phyloP scores from a whole-genome alignment of 2,888 invertebrate species.

The Pollenia labialis region DNA sequence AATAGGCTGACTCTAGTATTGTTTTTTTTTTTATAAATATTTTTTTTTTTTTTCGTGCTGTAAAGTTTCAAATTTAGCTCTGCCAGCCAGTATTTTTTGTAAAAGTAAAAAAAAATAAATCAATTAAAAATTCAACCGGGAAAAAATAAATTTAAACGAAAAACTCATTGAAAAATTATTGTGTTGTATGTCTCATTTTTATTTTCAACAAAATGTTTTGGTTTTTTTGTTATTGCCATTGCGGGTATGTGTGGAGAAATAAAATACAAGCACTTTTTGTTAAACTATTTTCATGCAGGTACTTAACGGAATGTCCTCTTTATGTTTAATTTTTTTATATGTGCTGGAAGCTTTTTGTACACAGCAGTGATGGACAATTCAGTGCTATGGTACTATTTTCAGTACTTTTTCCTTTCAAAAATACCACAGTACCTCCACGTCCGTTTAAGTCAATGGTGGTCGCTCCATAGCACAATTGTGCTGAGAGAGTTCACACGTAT shows the following conservation, averaged over 20 bases:
- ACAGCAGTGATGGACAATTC: no score
- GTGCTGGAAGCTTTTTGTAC: no score
- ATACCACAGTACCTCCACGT: no score
- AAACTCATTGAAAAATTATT: constrained; percentile 61
- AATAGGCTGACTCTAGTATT: constrained; percentile 57
- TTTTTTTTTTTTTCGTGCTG: background rate
- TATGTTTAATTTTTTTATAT: no score
- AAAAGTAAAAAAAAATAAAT: background rate
- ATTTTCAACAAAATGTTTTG: constrained; percentile 39
- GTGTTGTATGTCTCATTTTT: constrained; percentile 43
- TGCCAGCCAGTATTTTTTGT: background rate
- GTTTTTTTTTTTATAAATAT: background rate
- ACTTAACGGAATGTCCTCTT: constrained; percentile 16
- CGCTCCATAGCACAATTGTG: no score
- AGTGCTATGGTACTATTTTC: no score
- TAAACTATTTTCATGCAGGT: constrained; percentile 17
- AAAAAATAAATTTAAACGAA: constrained; percentile 16
- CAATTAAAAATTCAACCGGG: background rate
- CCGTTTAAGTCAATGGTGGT: no score
- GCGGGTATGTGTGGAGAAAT: constrained; percentile 3
- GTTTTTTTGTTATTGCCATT: constrained; percentile 21
- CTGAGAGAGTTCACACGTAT: no score
- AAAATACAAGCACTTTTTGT: constrained; percentile 1
- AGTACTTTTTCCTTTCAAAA: no score
- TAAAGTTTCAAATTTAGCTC: constrained; percentile 1